Conservation (phyloP, 2,888 invertebrate genomes). For the Epirrhoe tristata region DNA sequence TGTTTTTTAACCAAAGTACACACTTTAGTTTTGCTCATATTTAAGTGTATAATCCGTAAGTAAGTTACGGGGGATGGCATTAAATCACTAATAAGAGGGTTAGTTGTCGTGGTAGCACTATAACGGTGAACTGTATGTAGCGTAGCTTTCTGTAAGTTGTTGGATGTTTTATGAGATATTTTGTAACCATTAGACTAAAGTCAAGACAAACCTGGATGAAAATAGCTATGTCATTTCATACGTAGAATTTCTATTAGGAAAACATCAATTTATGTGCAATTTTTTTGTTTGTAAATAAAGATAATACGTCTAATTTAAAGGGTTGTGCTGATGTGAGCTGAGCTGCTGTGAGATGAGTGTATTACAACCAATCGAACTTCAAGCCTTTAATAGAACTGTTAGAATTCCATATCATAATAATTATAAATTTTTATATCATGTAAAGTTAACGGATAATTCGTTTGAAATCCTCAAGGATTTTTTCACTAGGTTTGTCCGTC, state of each 20-base stretch:
- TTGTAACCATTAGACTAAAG: neutral
- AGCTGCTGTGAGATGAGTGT: too few species aligned
- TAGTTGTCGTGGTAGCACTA: conserved; percentile 60
- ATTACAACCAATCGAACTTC: neutral
- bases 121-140: conserved; percentile 37
- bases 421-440: too few species aligned
- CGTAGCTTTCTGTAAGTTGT: conserved; percentile 36
- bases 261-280: too few species aligned
- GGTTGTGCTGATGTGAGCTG: too few species aligned
- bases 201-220: neutral
- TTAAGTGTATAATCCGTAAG: conserved; percentile 31
- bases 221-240: neutral
- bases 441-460: neutral
- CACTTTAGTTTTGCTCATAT: too few species aligned
- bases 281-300: neutral
- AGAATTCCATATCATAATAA: neutral
- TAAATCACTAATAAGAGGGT: conserved; percentile 47
- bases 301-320: too few species aligned
- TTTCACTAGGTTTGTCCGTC: neutral
- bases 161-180: conserved; percentile 8
- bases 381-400: neutral
- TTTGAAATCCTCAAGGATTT: neutral
- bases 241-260: neutral
- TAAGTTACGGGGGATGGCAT: conserved; percentile 31
- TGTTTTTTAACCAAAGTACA: too few species aligned